Evolutionary conservation across 2,888 invertebrate species (phyloP), one percentile per base, ranked within the genome.

Genomic region (Eulithis testata): DNA sequence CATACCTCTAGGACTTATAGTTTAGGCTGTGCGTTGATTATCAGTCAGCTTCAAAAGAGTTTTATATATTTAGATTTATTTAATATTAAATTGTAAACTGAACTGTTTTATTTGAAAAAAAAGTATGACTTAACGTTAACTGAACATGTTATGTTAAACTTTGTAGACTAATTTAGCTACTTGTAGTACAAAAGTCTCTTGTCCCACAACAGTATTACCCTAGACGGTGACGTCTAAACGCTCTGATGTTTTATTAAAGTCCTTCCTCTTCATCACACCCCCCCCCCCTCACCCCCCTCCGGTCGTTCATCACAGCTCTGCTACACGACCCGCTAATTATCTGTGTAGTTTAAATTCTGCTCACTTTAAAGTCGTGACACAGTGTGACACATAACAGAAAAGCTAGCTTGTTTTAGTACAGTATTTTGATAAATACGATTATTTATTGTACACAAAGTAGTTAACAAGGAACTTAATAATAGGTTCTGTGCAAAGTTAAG

Each of bases 291-390:
- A 31, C 37, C 50, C 49, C n/a, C 56, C 55, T 21, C 52, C 43
- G 64, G 64, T 71, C 77, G 73, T 76, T 73, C 75, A 76, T 78
- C 76, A 73, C 72, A 62, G 65, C 63, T 58, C 60, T 65, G 73
- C 65, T 68, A 69, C 73, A 62, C 67, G 69, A 68, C 66, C 73
- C 73, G 73, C 76, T 78, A 75, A 77, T 78, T 78, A 76, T 73
- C 73, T 70, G 70, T 73, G 70, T 73, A 75, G 73, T 76, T 77
- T 72, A 76, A 72, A 76, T 74, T 77, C 73, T 61, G 68, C 71
- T 72, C 74, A 68, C 70, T 72, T 73, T 72, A 71, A 73, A 66
- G 65, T 47, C 21, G 44, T n/a, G 52, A 11, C 63, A 57, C 52
- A 67, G 63, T 57, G 54, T 52, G 43, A 36, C 27, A 40, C 9